A percentile compares a stretch with the other conserved stretches of the same genome.
Evolutionary conservation across 2,888 invertebrate species (phyloP).

Genomic region (Cryptocheilus praepositus): DNA sequence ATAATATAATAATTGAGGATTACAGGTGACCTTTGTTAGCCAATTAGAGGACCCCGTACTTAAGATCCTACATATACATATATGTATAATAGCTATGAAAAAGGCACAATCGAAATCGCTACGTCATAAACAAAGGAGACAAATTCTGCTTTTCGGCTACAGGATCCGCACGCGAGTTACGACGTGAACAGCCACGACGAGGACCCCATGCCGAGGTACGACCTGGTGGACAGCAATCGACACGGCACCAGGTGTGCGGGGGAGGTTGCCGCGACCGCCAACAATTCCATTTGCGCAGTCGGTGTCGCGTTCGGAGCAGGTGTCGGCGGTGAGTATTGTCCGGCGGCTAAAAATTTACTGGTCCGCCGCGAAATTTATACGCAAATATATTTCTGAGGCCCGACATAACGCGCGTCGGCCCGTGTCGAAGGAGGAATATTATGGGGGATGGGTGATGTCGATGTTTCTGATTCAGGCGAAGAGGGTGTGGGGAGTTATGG

Average conservation of each 20-base stretch:
- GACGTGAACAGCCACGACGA: constrained; percentile 97
- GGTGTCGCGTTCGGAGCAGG: constrained; percentile 97
- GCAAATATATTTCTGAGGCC: too few species aligned
- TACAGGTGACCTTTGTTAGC: too few species aligned
- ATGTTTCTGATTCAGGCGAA: too few species aligned
- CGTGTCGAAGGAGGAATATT: too few species aligned
- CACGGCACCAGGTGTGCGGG: constrained; percentile 97
- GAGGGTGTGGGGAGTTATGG: too few species aligned
- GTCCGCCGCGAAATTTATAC: background rate
- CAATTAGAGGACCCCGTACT: too few species aligned
- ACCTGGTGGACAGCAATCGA: constrained; percentile 96
- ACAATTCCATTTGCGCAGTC: constrained; percentile 96
- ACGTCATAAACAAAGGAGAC: background rate
- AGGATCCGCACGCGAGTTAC: constrained; percentile 97
- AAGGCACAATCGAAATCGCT: too few species aligned
- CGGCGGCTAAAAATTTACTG: constrained; percentile 1
- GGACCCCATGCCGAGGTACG: constrained; percentile 98
- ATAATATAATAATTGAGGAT: too few species aligned
- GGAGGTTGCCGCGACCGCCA: constrained; percentile 97
- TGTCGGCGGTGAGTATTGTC: constrained; percentile 84
- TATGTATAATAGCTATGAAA: too few species aligned
- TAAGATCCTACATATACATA: too few species aligned
- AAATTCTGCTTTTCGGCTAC: constrained; percentile 46
- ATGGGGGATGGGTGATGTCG: too few species aligned
- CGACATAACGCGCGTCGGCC: too few species aligned